Base-by-base conservation (phyloP, 2,888 invertebrate species). In the Lasioglossum morio region DNA sequence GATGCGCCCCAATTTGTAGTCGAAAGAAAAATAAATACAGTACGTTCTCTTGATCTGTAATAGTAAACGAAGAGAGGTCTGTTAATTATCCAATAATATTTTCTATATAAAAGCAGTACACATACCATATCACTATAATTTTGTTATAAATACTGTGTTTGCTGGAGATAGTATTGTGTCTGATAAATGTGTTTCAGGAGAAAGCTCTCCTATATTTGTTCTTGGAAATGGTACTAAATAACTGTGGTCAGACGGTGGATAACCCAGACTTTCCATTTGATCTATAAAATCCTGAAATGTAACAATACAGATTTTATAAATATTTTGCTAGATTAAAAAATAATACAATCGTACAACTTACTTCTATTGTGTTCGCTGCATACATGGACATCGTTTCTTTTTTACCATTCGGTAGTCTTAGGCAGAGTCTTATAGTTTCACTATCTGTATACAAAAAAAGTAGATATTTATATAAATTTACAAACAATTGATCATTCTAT, bases 71-170 rank as follows among this genome's bases (percentile, higher is more conserved):
- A 16, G 5, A 34, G 70, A 19, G n/a, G 8, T 70, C 40, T 1
- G 19, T 70, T 74, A 66, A 34, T 60, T 70, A 37, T 34, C 16
- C 63, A 34, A 74, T 53, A 53, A 69, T 43, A 27, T 19, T 48
- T 23, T 2, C 34, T 60, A 57, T 27, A 34, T 60, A 23, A 37
- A 63, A 57, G 60, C 7, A 30, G 12, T 12, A 63, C 40, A 79
- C 72, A 37, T 48, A 81, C 75, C 23, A 82, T 63, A 66, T 87
- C 77, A 94, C 92, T 94, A 94, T 91, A 95, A 93, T 85, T 95
- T 95, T 77, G 94, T 94, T 86, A 95, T 95, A 81, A 95, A 95
- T 92, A 95, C 93, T 89, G 95, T 95, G 78, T 95, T 95, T 23
- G 95, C 94, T 82, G 95, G 95, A 91, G 92, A 95, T 37, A 95